Conservation (phyloP, 1,140 invertebrate genomes). For the Zaprionus nigranus region DNA sequence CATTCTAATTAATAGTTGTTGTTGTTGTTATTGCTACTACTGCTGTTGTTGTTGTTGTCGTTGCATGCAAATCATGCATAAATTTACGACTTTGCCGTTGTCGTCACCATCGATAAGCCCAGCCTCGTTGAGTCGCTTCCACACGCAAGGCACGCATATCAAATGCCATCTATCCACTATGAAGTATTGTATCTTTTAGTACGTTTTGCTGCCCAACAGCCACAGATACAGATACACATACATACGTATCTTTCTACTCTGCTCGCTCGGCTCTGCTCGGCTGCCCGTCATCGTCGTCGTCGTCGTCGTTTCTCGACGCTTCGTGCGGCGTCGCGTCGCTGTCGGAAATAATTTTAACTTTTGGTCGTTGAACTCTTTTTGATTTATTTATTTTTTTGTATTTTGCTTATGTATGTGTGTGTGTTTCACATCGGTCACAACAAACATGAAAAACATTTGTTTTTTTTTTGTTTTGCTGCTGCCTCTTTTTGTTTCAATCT, state of each 20-base stretch:
- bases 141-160: conserved; percentile 59
- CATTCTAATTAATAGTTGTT: conserved; percentile 61
- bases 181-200: conserved; percentile 61
- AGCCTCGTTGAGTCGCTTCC: conserved; percentile 19
- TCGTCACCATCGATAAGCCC: conserved; percentile 47
- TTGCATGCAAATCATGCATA: conserved; percentile 71
- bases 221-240: background rate
- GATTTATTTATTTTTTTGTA: conserved; percentile 70
- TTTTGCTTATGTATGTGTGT: conserved; percentile 16
- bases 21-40: background rate
- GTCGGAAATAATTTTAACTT: conserved; percentile 77
- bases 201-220: conserved; percentile 35
- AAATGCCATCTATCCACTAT: conserved; percentile 49
- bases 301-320: conserved; percentile 7
- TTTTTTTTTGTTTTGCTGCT: conserved; percentile 36
- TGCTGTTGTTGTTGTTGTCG: conserved; percentile 19
- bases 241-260: conserved; percentile 27
- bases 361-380: conserved; percentile 82
- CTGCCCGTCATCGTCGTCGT: conserved; percentile 22
- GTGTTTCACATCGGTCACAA: conserved; percentile 50
- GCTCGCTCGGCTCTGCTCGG: conserved; percentile 19
- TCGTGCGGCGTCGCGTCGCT: conserved; percentile 22
- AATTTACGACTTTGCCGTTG: conserved; percentile 43
- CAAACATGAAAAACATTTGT: conserved; percentile 52
- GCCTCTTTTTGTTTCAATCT: conserved; percentile 28